Conservation (phyloP, 2,113 vertebrate genomes). For the Gadus macrocephalus region DNA sequence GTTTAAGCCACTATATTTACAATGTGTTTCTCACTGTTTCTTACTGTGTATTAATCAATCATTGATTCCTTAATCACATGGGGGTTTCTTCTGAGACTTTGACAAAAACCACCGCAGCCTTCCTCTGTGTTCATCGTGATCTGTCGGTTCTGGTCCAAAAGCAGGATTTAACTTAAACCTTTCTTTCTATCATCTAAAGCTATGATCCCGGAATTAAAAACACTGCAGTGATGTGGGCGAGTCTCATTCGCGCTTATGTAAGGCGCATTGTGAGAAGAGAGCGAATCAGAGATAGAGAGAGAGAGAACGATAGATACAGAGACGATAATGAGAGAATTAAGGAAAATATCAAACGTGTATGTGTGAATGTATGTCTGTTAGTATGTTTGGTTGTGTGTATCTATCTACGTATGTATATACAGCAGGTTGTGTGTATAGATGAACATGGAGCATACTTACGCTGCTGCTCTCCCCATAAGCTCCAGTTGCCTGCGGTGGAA, state of each 20-base stretch:
- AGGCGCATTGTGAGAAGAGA: background rate
- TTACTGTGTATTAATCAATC: constrained; percentile 36
- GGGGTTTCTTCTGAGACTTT: background rate
- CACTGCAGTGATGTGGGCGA: constrained; percentile 51
- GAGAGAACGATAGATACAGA: background rate
- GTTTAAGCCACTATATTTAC: too few relatives aligned
- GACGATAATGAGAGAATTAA: background rate
- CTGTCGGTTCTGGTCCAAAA: constrained; percentile 26
- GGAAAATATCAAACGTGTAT: background rate
- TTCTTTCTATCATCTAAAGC: too few relatives aligned
- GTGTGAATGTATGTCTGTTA: constrained; percentile 1
- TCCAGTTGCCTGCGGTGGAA: constrained; percentile 90
- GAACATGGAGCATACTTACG: constrained; percentile 78
- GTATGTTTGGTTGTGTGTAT: background rate
- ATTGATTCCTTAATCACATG: constrained; percentile 20
- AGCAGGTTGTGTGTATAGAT: background rate
- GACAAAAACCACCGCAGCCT: background rate
- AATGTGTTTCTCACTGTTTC: too few relatives aligned
- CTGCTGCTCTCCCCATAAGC: constrained; percentile 95
- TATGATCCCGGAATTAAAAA: constrained; percentile 13
- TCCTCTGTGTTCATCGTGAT: constrained; percentile 21
- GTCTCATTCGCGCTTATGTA: constrained; percentile 46
- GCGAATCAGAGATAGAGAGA: background rate
- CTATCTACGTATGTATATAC: background rate
- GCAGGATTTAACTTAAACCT: constrained; percentile 10